A percentile compares a stretch with the other conserved stretches of the same genome.
Conservation (phyloP, 2,797 vertebrate genomes). For the Balearica regulorum region DNA sequence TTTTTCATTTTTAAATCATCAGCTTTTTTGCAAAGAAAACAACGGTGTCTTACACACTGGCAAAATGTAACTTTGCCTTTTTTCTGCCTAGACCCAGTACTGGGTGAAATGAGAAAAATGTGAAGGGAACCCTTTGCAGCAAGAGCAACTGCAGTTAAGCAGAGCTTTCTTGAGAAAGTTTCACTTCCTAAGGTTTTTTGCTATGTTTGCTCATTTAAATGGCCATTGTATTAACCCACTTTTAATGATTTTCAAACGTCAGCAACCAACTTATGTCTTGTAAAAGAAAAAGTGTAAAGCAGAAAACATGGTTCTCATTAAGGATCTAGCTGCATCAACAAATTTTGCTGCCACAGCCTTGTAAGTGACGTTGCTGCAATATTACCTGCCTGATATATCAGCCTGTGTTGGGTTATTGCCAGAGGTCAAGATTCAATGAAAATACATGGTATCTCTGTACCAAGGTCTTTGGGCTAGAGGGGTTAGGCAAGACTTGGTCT, state of each 20-base stretch:
- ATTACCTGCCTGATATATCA: not conserved
- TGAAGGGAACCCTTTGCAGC: not conserved
- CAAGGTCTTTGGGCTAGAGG: not conserved
- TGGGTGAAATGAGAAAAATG: not conserved
- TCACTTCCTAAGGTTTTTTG: conserved; percentile 56
- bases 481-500: not conserved
- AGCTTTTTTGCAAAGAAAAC: not conserved
- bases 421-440: not conserved
- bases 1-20: conserved; percentile 5
- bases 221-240: conserved; percentile 34
- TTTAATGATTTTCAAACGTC: conserved; percentile 22
- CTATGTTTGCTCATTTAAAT: conserved; percentile 54
- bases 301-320: not conserved
- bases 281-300: not conserved
- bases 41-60: not conserved
- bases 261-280: not conserved
- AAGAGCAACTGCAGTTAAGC: not conserved
- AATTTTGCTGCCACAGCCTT: not conserved
- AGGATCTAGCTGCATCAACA: not conserved
- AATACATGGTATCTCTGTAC: not conserved
- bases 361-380: not conserved
- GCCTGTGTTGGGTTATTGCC: not conserved
- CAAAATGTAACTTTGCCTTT: not conserved
- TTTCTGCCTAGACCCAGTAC: not conserved
- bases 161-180: conserved; percentile 62